phyloP scores from a whole-genome alignment of 2,113 vertebrate genomes.

The Plotosus lineatus region DNA sequence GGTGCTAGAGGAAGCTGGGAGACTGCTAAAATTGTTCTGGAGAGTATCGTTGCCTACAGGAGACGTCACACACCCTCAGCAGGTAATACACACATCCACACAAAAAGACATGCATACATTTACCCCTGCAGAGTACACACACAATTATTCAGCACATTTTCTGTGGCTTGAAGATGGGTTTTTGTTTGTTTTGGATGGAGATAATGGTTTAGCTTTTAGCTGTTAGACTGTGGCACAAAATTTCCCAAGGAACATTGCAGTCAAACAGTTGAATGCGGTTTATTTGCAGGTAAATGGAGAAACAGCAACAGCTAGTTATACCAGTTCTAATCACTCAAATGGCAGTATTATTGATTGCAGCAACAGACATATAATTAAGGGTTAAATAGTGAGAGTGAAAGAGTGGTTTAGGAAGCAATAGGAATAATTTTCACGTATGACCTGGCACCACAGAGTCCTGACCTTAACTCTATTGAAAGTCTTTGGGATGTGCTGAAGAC shows the following conservation, averaged over 20 bases:
- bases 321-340: neutral
- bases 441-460: too few relatives aligned
- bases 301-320: neutral
- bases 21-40: slow-evolving; percentile 86
- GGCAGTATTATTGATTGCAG: neutral
- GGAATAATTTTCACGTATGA: too few relatives aligned
- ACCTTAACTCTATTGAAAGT: too few relatives aligned
- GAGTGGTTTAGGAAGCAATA: too few relatives aligned
- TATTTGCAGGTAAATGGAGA: neutral
- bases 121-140: neutral
- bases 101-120: neutral
- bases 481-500: too few relatives aligned
- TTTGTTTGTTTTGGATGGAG: neutral
- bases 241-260: neutral
- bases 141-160: neutral
- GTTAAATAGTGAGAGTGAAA: too few relatives aligned
- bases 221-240: neutral
- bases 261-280: neutral
- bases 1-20: slow-evolving; percentile 82
- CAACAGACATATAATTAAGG: too few relatives aligned
- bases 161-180: neutral
- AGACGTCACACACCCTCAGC: slow-evolving; percentile 39
- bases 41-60: slow-evolving; percentile 82
- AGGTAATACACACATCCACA: slow-evolving; percentile 35
- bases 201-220: neutral